Evolutionary conservation across 2,113 vertebrate genomes (phyloP), one percentile per base, ranked within the genome.

Genomic region (Semnornis frantzii): DNA sequence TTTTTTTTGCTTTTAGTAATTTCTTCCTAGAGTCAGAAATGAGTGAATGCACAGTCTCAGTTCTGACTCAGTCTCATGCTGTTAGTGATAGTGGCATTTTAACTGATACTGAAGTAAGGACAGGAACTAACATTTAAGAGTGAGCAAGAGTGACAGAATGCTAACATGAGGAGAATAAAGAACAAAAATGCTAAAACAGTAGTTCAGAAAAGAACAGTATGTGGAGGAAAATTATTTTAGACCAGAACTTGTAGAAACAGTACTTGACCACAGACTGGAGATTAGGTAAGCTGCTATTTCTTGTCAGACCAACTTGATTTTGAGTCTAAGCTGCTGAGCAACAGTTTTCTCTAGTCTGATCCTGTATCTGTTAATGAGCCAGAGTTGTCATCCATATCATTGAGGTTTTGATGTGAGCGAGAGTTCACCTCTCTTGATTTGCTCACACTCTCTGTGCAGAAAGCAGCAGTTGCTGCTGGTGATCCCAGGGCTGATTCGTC

Each of bases 21-120:
- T 78, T 85, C 83, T 91, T 90, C 50, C 88, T 75, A 19, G 50
- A 93, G 63, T 83, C 59, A 83, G 68, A 90, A 88, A 20, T 18
- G 82, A 75, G 50, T 25, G 85, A 84, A 34, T 84, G 52, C 21
- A 3, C 78, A 63, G 65, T 57, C 85, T 92, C 85, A 10, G 4
- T 87, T 91, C 79, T 95, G 90, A 94, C 69, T 96, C 94, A 91
- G 76, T 33, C 85, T 85, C 82, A 65, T 60, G 85, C 85, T 85
- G 85, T 85, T 85, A 80, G 68, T 65, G 87, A 83, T 80, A 90
- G 89, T 88, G 92, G 65, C 73, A 59, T 93, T 96, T 95, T 72
- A 94, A 92, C 73, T 88, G 91, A 18, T 88, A 62, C 0, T 65
- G 63, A 90, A 72, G 65, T 44, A 78, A 72, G 65, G 76, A 94